phyloP scores from a whole-genome alignment of 2,113 vertebrate species.

The Turdus rufiventris region DNA sequence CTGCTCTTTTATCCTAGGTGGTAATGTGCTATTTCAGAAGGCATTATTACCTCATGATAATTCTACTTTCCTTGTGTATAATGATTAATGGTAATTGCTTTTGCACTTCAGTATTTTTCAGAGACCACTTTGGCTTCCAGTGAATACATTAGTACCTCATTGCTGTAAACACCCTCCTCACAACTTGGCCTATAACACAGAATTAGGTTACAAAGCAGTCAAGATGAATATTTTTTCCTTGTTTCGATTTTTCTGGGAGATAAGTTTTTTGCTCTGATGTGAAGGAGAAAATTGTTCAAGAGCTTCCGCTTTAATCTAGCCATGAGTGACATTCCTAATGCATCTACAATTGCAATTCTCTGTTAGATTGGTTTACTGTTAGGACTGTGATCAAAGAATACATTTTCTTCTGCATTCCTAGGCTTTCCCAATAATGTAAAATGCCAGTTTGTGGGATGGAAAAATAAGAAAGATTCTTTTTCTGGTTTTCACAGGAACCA shows the following conservation, averaged over 20 bases:
- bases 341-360: not conserved
- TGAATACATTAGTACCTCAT: slow-evolving; percentile 57
- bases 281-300: slow-evolving; percentile 54
- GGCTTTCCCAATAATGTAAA: not conserved
- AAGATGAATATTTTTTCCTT: not conserved
- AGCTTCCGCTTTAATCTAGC: slow-evolving; percentile 16
- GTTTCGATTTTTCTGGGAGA: slow-evolving; percentile 23
- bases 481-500: not conserved
- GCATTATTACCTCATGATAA: slow-evolving; percentile 41
- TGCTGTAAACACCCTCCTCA: slow-evolving; percentile 43
- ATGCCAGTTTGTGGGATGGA: not conserved
- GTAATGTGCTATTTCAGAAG: slow-evolving; percentile 12
- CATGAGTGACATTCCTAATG: not conserved
- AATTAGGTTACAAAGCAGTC: slow-evolving; percentile 21
- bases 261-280: slow-evolving; percentile 29
- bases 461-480: not conserved
- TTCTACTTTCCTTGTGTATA: slow-evolving; percentile 49
- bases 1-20: not conserved
- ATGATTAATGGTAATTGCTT: slow-evolving; percentile 67
- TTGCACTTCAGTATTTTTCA: slow-evolving; percentile 52
- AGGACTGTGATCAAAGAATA: not conserved
- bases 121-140: slow-evolving; percentile 31
- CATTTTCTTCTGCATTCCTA: not conserved
- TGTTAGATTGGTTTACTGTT: not conserved
- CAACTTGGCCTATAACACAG: slow-evolving; percentile 37